Evolutionary conservation across 2,113 vertebrate genomes (phyloP).

Genomic region (Corythornis madagascariensis): DNA sequence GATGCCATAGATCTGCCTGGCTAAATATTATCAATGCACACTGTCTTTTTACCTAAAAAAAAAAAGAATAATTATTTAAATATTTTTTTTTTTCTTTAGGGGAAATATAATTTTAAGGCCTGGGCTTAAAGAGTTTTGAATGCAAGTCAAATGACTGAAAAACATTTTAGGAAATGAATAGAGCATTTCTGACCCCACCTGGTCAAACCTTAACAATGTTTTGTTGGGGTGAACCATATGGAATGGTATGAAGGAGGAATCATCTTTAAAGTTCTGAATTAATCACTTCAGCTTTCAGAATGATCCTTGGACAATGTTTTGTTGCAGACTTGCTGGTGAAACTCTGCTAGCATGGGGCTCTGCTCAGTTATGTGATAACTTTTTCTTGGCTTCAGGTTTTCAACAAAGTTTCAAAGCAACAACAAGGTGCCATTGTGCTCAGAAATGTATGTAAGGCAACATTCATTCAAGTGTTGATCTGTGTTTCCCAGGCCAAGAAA

Average conservation of each 20-base stretch:
- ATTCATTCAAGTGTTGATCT: conserved; percentile 83
- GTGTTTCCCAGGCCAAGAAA: conserved; percentile 74
- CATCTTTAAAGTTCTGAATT: conserved; percentile 15
- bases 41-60: neutral
- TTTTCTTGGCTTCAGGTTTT: conserved; percentile 79
- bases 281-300: conserved; percentile 57
- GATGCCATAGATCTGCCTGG: neutral
- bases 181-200: neutral
- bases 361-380: conserved; percentile 75
- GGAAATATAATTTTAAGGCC: neutral
- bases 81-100: neutral
- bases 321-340: conserved; percentile 39
- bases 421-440: conserved; percentile 84
- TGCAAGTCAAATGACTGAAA: neutral
- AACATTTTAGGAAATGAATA: neutral
- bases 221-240: neutral
- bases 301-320: conserved; percentile 41
- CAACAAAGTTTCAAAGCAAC: conserved; percentile 77
- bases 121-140: neutral
- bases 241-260: conserved; percentile 25
- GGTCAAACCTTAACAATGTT: conserved; percentile 2
- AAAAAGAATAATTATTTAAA: neutral
- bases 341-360: conserved; percentile 49
- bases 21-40: neutral
- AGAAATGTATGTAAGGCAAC: conserved; percentile 78